Percentiles rank a stretch among this genome's conserved stretches.
Evolutionary conservation across 35 echinoderm and acorn worm genomes (phyloP).

Genomic region (Ophioderma brevispina): DNA sequence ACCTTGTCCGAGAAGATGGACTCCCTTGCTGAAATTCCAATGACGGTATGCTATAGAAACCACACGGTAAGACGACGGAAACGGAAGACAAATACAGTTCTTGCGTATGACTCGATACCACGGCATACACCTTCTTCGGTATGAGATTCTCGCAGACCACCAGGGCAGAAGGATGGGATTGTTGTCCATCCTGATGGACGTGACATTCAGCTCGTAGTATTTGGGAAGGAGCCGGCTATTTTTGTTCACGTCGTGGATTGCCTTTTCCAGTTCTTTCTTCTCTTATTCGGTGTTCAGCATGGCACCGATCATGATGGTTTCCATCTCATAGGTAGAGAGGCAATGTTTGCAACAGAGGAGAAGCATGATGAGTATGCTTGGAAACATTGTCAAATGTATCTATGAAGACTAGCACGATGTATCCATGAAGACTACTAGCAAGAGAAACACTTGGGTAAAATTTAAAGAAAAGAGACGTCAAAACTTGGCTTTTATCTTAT

Average conservation of each 20-base stretch:
- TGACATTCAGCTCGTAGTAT: slow-evolving; percentile 8
- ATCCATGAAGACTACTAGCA: too few species aligned
- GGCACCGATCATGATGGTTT: slow-evolving; percentile 38
- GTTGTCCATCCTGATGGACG: slow-evolving; percentile 26
- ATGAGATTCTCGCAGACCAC: slow-evolving; percentile 40
- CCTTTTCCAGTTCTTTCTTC: neutral
- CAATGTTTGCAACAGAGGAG: too few species aligned
- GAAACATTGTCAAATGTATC: too few species aligned
- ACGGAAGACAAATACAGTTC: slow-evolving; percentile 24
- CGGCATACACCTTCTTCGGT: slow-evolving; percentile 49
- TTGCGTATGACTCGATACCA: slow-evolving; percentile 30
- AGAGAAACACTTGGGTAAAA: too few species aligned
- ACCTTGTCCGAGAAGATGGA: slow-evolving; percentile 54
- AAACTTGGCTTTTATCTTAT: too few species aligned
- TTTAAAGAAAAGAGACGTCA: too few species aligned
- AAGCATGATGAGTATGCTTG: too few species aligned
- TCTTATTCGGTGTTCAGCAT: slow-evolving; percentile 24
- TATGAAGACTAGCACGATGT: too few species aligned
- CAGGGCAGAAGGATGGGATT: slow-evolving; percentile 49
- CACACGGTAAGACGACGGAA: slow-evolving; percentile 27
- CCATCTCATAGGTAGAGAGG: too few species aligned
- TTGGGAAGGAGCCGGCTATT: slow-evolving; percentile 36
- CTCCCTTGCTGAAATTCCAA: slow-evolving; percentile 46
- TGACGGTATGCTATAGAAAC: slow-evolving; percentile 60
- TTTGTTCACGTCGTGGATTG: slow-evolving; percentile 35